phyloP scores from a whole-genome alignment of 2,797 vertebrate genomes.

The Thalassophryne amazonica region DNA sequence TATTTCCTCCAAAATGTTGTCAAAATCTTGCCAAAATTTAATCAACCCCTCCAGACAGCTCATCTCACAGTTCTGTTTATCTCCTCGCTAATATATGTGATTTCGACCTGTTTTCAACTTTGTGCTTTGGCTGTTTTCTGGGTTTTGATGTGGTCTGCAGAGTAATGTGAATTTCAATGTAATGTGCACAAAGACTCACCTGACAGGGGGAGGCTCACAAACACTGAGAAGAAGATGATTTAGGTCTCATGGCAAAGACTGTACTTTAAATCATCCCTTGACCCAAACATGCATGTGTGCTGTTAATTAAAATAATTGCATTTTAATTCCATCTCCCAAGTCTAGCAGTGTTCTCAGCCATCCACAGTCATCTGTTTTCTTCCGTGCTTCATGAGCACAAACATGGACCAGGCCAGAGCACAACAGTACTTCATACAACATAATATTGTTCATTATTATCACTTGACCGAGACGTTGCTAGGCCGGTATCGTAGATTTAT shows the following conservation, averaged over 20 bases:
- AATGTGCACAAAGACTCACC: slow-evolving; percentile 42
- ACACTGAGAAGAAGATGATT: slow-evolving; percentile 50
- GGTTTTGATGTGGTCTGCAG: slow-evolving; percentile 30
- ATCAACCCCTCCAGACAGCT: too few species aligned
- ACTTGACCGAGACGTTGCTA: too few species aligned
- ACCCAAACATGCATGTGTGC: slow-evolving; percentile 7
- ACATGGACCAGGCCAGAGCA: neutral
- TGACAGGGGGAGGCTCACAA: slow-evolving; percentile 41
- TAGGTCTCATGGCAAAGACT: slow-evolving; percentile 32
- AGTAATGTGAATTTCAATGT: slow-evolving; percentile 62
- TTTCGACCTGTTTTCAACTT: slow-evolving; percentile 41
- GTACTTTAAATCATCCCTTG: slow-evolving; percentile 41
- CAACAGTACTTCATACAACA: too few species aligned
- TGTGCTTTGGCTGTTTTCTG: slow-evolving; percentile 46
- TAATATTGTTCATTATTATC: too few species aligned
- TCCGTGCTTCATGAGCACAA: too few species aligned
- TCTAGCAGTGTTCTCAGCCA: neutral
- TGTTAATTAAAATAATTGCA: too few species aligned
- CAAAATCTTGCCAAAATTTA: too few species aligned
- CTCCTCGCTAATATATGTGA: slow-evolving; percentile 26
- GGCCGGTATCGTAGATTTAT: too few species aligned
- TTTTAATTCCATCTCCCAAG: slow-evolving; percentile 2
- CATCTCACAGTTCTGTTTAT: slow-evolving; percentile 13
- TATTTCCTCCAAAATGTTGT: too few species aligned
- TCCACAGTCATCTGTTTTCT: neutral